phyloP scores from a whole-genome alignment of 2,888 invertebrate species.

The Drosophila borborema region DNA sequence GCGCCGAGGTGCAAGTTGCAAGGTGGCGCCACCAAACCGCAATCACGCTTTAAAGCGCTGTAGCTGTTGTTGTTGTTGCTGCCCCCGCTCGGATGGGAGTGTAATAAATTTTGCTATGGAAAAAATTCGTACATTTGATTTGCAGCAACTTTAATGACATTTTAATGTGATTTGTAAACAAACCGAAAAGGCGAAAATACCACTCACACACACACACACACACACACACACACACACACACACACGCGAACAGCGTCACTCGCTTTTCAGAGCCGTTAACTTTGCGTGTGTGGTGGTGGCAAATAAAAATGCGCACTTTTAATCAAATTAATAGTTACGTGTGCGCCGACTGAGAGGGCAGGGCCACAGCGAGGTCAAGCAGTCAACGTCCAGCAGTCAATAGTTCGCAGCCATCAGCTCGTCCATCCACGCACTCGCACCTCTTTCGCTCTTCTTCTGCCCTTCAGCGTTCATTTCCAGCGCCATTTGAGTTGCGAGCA shows the following conservation, averaged over 20 bases:
- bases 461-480: slow-evolving; percentile 13
- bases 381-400: slow-evolving; percentile 18
- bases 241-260: slow-evolving; percentile 2
- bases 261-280: slow-evolving; percentile 14
- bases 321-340: slow-evolving; percentile 75
- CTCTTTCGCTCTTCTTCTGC: background rate
- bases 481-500: slow-evolving; percentile 24
- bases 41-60: slow-evolving; percentile 59
- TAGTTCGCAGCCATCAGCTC: background rate
- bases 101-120: slow-evolving; percentile 69
- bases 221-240: background rate
- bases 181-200: slow-evolving; percentile 41
- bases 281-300: slow-evolving; percentile 48
- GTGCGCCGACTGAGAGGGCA: slow-evolving; percentile 15
- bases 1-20: slow-evolving; percentile 15
- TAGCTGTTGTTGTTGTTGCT: slow-evolving; percentile 11
- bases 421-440: background rate
- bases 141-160: slow-evolving; percentile 78
- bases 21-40: slow-evolving; percentile 43
- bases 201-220: background rate
- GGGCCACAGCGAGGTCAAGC: slow-evolving; percentile 42
- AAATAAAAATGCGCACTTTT: slow-evolving; percentile 74
- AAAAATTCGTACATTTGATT: slow-evolving; percentile 78
- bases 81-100: slow-evolving; percentile 23
- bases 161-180: slow-evolving; percentile 75